These are phyloP conservation scores for Dipus sagitta DNA, from an alignment of 2,797 vertebrate species.

Conservation along the genomic window DNA sequence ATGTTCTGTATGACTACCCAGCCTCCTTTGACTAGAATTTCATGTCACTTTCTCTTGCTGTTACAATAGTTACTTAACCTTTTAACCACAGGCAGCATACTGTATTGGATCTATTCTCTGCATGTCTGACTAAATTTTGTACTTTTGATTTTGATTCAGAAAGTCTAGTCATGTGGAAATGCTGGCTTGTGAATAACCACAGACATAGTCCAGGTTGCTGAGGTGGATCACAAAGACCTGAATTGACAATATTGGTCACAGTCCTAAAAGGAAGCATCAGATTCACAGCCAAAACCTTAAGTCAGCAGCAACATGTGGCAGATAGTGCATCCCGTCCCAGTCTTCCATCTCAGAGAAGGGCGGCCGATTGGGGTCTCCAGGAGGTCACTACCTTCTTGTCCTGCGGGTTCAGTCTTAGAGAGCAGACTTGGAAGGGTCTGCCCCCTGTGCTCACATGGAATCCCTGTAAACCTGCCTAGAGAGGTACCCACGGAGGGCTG, in stretches of 20 bases:
- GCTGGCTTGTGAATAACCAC: background rate
- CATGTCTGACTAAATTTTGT: slow-evolving; percentile 23
- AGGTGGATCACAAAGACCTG: background rate
- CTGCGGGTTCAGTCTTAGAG: background rate
- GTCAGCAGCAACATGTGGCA: background rate
- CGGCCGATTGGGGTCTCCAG: background rate
- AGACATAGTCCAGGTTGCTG: background rate
- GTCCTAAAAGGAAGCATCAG: slow-evolving; percentile 31
- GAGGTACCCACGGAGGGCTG: background rate
- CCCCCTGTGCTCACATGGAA: background rate
- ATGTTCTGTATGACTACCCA: background rate
- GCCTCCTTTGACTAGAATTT: background rate
- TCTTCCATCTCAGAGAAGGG: background rate
- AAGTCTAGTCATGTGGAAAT: slow-evolving; percentile 9
- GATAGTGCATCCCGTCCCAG: background rate
- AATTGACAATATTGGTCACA: slow-evolving; percentile 14
- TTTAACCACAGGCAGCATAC: slow-evolving; percentile 24
- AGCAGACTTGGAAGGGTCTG: background rate
- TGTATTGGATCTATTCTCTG: background rate
- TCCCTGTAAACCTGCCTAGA: background rate
- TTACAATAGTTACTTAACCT: slow-evolving; percentile 17
- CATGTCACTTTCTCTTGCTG: background rate
- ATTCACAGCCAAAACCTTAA: background rate
- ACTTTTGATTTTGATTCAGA: slow-evolving; percentile 7
- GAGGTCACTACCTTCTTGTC: background rate